Base-by-base conservation (phyloP, 2,113 vertebrate genomes). In the Xiphorhynchus elegans region DNA sequence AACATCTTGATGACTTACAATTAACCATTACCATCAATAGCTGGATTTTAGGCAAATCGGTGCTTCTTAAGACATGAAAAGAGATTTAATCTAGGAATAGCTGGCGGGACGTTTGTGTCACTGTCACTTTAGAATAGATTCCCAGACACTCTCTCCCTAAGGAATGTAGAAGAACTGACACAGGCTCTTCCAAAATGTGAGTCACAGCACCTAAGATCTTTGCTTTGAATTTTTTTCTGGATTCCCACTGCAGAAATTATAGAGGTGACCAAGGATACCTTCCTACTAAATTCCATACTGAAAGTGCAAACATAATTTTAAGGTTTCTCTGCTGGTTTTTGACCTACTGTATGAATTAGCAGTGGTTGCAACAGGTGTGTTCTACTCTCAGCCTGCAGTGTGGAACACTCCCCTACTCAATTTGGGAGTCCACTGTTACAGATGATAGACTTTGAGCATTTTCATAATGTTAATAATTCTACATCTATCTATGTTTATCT, bases 111-210 rank as follows among this genome's bases (percentile, higher is more conserved):
- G 5, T 55, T 88, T 77, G 4, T 68, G 35, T 60, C n/a, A 56
- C 25, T 58, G 39, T 1, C 0, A 0, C 63, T 80, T 76, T 58
- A 72, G 11, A 13, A 23, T 9, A 24, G 6, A 6, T 46, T 91
- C 15, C 9, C 39, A 84, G 84, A 66, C 33, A 42, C n/a, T 78
- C 87, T 16, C 17, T 35, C 5, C 39, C 33, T 66, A 56, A 64
- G 29, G 17, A 75, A 28, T 17, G 13, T n/a, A 69, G 23, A 84
- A 6, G 20, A 64, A 56, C 7, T 70, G 40, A 40, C 18, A 58
- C 4, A 64, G 10, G 1, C 7, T 87, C 21, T 24, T 56, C 17
- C 35, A 87, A 90, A 75, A 70, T 5, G 5, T 25, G 9, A 64
- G 11, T 69, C 31, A 55, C 19, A 47, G 26, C 29, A 52, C 11